Conservation (phyloP, 2,888 invertebrate species). For the Aspidiotus destructor region DNA sequence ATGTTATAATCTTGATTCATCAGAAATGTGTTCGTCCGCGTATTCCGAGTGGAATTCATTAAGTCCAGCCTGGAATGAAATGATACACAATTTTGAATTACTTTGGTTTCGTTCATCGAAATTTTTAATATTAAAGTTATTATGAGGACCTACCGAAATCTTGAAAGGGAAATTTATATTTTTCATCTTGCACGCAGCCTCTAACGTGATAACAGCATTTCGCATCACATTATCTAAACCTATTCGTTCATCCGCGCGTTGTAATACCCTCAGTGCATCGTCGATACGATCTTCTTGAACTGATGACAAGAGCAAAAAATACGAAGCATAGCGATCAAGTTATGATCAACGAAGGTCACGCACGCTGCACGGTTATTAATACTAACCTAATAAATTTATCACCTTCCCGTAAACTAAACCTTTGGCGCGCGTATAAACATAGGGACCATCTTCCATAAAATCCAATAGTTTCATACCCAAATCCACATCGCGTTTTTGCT, state of each 20-base stretch:
- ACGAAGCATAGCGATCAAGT: no score
- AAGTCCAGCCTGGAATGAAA: no score
- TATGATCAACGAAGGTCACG: no score
- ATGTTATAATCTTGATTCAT: no score
- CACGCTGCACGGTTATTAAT: no score
- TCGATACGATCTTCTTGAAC: not conserved
- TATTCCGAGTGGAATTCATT: no score
- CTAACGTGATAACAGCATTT: not conserved
- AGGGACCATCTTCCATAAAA: not conserved
- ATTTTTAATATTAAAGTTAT: not conserved
- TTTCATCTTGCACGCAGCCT: not conserved
- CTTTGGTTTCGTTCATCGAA: no score
- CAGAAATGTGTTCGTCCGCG: no score
- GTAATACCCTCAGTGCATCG: not conserved
- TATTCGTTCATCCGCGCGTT: not conserved
- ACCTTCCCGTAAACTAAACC: not conserved
- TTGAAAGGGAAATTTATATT: not conserved
- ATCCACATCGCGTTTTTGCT: not conserved
- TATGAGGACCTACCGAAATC: not conserved
- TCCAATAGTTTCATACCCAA: not conserved
- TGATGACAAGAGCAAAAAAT: not conserved
- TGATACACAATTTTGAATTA: no score
- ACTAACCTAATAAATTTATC: no score
- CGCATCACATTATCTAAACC: not conserved
- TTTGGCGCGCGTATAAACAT: not conserved